A percentile compares a stretch with the other conserved stretches of the same genome.
Conservation (phyloP, 2,888 invertebrate species). For the Eupeodes latifasciatus region DNA sequence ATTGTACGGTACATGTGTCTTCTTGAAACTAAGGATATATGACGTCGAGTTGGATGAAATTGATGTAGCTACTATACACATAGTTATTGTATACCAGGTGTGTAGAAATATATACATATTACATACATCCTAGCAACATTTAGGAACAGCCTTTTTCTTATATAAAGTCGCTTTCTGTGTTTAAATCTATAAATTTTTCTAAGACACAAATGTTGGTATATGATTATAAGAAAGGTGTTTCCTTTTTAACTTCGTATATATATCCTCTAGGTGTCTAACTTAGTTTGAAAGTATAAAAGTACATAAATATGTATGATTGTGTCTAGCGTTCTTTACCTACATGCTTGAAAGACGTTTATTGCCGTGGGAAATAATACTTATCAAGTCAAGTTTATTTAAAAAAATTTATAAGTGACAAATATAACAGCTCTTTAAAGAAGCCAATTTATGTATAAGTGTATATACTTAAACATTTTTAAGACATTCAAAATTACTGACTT, state of each 20-base stretch:
- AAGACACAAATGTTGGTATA: constrained; percentile 5
- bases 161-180: constrained; percentile 41
- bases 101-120: too few relatives aligned
- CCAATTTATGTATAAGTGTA: background rate
- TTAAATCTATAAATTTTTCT: constrained; percentile 66
- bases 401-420: background rate
- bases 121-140: constrained; percentile 62
- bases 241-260: background rate
- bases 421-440: constrained; percentile 1
- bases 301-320: background rate
- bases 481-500: background rate
- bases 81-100: background rate
- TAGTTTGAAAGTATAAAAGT: background rate
- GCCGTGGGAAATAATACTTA: constrained; percentile 14
- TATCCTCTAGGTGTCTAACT: background rate
- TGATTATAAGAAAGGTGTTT: background rate
- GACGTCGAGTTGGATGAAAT: constrained; percentile 69
- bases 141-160: constrained; percentile 7
- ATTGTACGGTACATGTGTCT: constrained; percentile 43
- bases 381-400: background rate
- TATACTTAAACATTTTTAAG: background rate
- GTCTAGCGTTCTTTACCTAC: background rate
- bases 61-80: constrained; percentile 41
- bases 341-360: constrained; percentile 8
- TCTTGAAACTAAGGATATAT: constrained; percentile 60